Evolutionary conservation across 2,888 invertebrate species (phyloP), one percentile per base, ranked within the genome.

Genomic region (Teleiodes luculella): DNA sequence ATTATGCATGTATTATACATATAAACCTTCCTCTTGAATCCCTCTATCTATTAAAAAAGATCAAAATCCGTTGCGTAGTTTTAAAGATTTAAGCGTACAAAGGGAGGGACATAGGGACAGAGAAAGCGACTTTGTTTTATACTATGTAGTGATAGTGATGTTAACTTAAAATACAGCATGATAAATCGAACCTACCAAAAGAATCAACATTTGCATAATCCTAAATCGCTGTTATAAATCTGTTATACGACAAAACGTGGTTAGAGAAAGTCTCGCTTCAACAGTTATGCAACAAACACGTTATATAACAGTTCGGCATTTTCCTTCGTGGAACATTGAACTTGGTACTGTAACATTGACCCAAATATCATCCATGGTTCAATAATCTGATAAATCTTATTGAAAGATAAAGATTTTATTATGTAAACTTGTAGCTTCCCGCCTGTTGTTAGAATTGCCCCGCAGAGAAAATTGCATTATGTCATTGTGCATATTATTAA

Each of bases 341-440:
- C 84, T 84, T 81, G 76, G 59, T 60, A 52, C 56, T 36, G 61
- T 66, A 74, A 68, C 78, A 77, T 70, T 80, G 83, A 80, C 85
- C 85, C 60, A 82, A 78, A 80, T 83, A 61, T 60, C 58, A 65
- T 68, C 70, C 70, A 84, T 78, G 83, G 80, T 81, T 81, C 78
- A 78, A 70, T 72, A 76, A 70, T 70, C 78, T 61, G 33, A 53
- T 54, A 59, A 68, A 59, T 67, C 72, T 74, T 63, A 37, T 51
- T 31, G 48, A 14, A 20, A 28, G 28, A 37, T 37, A 49, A 37
- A 7, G 20, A 41, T 41, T n/a, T n/a, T n/a, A n/a, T n/a, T n/a
- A n/a, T n/a, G n/a, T n/a, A n/a, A n/a, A n/a, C n/a, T n/a, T n/a
- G n/a, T n/a, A n/a, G n/a, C n/a, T n/a, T n/a, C n/a, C n/a, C n/a